Conservation (phyloP, 2,797 vertebrate genomes). For the Tachyglossus aculeatus region DNA sequence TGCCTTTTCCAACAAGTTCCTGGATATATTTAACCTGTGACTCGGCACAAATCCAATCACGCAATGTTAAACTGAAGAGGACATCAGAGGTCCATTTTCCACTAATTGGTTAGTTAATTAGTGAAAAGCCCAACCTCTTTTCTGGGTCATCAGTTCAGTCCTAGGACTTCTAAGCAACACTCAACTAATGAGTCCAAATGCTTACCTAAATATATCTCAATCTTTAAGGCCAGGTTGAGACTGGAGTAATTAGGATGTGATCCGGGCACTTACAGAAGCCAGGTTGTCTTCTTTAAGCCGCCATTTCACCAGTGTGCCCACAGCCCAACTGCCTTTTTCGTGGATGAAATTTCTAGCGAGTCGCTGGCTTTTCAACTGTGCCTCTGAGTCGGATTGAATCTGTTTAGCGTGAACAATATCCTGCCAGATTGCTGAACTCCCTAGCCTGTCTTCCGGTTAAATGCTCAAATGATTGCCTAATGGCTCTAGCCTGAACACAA, state of each 20-base stretch:
- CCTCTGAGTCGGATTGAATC: background rate
- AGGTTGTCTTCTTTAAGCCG: too few species aligned
- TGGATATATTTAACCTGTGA: too few species aligned
- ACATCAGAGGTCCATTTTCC: conserved; percentile 31
- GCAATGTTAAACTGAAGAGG: too few species aligned
- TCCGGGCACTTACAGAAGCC: background rate
- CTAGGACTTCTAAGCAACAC: conserved; percentile 11
- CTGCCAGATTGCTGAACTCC: background rate
- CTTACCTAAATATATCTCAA: background rate
- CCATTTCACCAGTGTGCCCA: background rate
- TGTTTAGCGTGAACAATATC: conserved; percentile 8
- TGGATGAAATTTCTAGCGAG: background rate
- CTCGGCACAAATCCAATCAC: too few species aligned
- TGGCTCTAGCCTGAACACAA: conserved; percentile 5
- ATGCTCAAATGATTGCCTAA: background rate
- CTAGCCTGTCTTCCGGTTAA: conserved; percentile 5
- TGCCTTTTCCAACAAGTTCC: too few species aligned
- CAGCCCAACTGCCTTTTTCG: background rate
- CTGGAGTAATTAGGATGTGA: background rate
- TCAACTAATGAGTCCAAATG: background rate
- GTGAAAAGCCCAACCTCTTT: conserved; percentile 22
- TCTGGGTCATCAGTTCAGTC: conserved; percentile 1
- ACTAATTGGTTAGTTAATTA: conserved; percentile 38
- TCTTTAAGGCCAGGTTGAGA: background rate
- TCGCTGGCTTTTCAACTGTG: background rate